These are phyloP conservation scores for Mastacembelus armatus DNA, from an alignment of 2,797 vertebrate species.

Conservation along the genomic window DNA sequence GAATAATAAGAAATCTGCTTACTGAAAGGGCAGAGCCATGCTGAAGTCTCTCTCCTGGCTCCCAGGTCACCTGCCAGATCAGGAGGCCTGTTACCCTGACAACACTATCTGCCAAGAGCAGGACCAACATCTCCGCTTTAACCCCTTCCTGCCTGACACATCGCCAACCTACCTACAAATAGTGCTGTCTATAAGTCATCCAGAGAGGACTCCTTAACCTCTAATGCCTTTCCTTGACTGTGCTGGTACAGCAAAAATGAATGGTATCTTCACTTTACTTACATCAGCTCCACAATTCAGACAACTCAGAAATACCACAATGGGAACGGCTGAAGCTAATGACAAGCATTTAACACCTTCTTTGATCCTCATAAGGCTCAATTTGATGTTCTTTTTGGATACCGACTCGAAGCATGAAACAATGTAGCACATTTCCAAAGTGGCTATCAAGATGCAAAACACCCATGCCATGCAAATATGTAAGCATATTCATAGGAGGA, in stretches of 20 bases:
- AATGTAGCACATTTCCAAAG: conserved; percentile 30
- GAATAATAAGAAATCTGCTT: conserved; percentile 52
- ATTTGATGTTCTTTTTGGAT: conserved; percentile 32
- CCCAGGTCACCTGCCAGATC: conserved; percentile 96
- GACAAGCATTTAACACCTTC: conserved; percentile 25
- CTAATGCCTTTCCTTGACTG: background rate
- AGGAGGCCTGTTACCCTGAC: conserved; percentile 93
- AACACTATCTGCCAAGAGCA: conserved; percentile 92
- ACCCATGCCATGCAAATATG: conserved; percentile 43
- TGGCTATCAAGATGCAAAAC: conserved; percentile 50
- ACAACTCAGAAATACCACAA: background rate
- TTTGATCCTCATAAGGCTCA: conserved; percentile 22
- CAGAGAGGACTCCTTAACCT: conserved; percentile 8
- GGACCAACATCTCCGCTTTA: conserved; percentile 90
- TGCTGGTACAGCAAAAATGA: conserved; percentile 18
- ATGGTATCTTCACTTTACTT: conserved; percentile 17
- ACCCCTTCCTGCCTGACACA: conserved; percentile 78
- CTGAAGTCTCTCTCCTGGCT: conserved; percentile 87
- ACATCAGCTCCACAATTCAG: background rate
- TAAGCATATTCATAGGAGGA: conserved; percentile 14
- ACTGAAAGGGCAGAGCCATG: conserved; percentile 60
- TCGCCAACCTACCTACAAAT: conserved; percentile 11
- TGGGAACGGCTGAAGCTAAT: background rate
- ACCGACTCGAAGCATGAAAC: conserved; percentile 41
- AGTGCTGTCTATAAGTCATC: background rate